Base-by-base conservation (phyloP, 1,140 invertebrate genomes). In the Zaprionus kolodkinae region DNA sequence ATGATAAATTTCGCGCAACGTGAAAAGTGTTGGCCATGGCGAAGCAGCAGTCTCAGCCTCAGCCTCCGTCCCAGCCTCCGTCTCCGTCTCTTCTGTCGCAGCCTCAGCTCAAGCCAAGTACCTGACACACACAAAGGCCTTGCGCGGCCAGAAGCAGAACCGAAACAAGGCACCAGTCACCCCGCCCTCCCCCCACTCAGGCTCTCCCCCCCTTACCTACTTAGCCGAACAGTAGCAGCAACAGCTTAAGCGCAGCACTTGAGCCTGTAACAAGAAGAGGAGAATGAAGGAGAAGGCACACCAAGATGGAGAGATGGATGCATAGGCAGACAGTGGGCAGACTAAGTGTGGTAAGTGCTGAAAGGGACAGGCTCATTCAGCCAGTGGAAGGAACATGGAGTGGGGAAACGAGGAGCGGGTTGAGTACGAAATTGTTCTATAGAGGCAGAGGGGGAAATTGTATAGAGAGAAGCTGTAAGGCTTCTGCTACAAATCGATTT, bases 1-100 rank as follows among this genome's bases (percentile, higher is more conserved):
- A 91, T 91, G 80, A 91, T 88, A 81, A 91, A 84, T 91, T 89
- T 88, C 84, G 82, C 84, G 84, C 84, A 89, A 88, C 84, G 84
- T 89, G 85, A 88, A 88, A 88, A 88, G 85, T 88, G 85, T 88
- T 89, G 72, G 80, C 77, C 80, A 76, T 56, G 74, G 62, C 63
- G 45, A 13, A 9, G 40, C n/a, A n/a, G 17, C 21, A 66, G 50
- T 11, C 45, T 15, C 7, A 25, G 45, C 45, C 33, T 7, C 33
- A 1, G 33, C 7, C 21, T 21, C 21, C 2, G 21, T 21, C 21
- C 2, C 21, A 1, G 21, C 2, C 21, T 21, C 21, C 21, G 21
- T 21, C 21, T 21, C n/a, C n/a, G n/a, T n/a, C n/a, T n/a, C n/a
- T n/a, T n/a, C n/a, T n/a, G n/a, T n/a, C n/a, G n/a, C 43, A 33